phyloP scores from a whole-genome alignment of 2,888 invertebrate species.

The Clostera curtula region DNA sequence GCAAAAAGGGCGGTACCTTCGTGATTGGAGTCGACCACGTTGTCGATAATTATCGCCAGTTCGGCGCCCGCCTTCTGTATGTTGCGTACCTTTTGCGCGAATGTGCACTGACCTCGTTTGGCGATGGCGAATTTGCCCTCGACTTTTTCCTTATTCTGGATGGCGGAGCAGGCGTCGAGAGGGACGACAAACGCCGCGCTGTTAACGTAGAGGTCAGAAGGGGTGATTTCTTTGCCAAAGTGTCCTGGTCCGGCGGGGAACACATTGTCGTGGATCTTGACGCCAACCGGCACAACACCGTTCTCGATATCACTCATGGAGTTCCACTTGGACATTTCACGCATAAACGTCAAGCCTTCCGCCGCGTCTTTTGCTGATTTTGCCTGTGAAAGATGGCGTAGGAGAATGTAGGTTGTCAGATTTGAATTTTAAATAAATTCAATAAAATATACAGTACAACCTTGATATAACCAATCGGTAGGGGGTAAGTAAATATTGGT shows the following conservation, averaged over 20 bases:
- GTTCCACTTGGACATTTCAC: constrained; percentile 95
- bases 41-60: constrained; percentile 91
- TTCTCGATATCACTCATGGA: constrained; percentile 78
- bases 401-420: too few species aligned
- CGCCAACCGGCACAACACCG: constrained; percentile 50
- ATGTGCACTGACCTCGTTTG: constrained; percentile 95
- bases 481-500: too few species aligned
- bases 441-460: too few species aligned
- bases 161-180: constrained; percentile 76
- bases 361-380: constrained; percentile 89
- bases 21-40: constrained; percentile 83
- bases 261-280: constrained; percentile 35
- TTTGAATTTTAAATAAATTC: too few species aligned
- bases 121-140: constrained; percentile 88
- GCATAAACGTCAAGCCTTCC: constrained; percentile 96
- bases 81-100: constrained; percentile 92
- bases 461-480: too few species aligned
- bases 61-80: constrained; percentile 88
- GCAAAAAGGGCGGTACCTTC: constrained; percentile 90
- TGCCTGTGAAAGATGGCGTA: constrained; percentile 84
- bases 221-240: constrained; percentile 86
- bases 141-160: constrained; percentile 76
- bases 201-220: constrained; percentile 78
- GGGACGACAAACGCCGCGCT: constrained; percentile 80
- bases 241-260: constrained; percentile 90